These are phyloP conservation scores for Metopia argyrocephala DNA, from an alignment of 2,888 invertebrate species.

Conservation along the genomic window DNA sequence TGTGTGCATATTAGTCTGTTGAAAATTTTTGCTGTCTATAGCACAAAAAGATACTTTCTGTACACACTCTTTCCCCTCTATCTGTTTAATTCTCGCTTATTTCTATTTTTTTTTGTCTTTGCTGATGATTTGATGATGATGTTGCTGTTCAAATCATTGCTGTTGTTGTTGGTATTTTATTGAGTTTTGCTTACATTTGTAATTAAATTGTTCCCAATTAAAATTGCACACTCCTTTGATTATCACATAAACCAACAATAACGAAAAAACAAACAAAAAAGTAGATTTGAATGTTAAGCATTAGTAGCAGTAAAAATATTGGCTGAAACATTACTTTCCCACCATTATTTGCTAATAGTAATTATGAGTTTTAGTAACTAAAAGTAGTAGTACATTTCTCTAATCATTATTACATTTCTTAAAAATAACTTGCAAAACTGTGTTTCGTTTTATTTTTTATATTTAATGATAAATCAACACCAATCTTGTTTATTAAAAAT, in stretches of 20 bases:
- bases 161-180: constrained; percentile 34
- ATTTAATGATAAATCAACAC: neutral
- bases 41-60: constrained; percentile 33
- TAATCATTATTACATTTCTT: neutral
- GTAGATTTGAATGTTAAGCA: neutral
- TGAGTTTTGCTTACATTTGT: constrained; percentile 67
- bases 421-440: neutral
- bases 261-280: neutral
- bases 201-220: constrained; percentile 78
- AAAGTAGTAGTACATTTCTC: too few relatives aligned
- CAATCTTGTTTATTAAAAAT: neutral
- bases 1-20: constrained; percentile 46
- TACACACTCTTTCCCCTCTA: constrained; percentile 41
- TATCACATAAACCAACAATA: constrained; percentile 70
- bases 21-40: constrained; percentile 55
- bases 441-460: too few relatives aligned
- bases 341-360: neutral
- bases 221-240: constrained; percentile 78
- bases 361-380: too few relatives aligned
- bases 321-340: too few relatives aligned
- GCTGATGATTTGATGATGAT: neutral
- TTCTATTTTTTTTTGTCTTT: constrained; percentile 14
- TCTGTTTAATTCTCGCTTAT: constrained; percentile 63
- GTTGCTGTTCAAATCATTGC: constrained; percentile 17
- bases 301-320: neutral